These are phyloP conservation scores for Thripadectes ignobilis DNA, from an alignment of 2,797 vertebrate species.

Conservation along the genomic window DNA sequence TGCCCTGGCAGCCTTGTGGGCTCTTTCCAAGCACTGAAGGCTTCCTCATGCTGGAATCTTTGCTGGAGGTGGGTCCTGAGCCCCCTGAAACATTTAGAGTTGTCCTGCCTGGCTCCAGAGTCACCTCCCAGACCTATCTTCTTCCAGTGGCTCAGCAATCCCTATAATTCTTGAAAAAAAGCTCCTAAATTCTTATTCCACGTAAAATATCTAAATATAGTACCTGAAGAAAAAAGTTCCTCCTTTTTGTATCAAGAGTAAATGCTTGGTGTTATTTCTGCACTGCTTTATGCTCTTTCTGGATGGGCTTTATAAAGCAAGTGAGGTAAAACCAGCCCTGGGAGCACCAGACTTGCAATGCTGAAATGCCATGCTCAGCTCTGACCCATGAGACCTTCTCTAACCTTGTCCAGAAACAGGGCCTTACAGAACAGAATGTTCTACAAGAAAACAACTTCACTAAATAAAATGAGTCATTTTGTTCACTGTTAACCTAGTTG, in stretches of 20 bases:
- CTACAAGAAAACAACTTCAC: not conserved
- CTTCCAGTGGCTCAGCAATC: not conserved
- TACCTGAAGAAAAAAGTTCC: not conserved
- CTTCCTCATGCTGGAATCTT: not conserved
- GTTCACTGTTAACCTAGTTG: not conserved
- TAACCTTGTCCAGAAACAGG: not conserved
- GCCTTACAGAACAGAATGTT: not conserved
- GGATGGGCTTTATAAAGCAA: not conserved
- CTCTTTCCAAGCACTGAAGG: not conserved
- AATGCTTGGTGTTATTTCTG: not conserved
- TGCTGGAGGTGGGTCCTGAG: not conserved
- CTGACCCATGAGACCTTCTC: fast-evolving
- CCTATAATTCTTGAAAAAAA: not conserved
- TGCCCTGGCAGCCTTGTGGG: not conserved
- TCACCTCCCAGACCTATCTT: not conserved
- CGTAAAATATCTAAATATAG: not conserved
- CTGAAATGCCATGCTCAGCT: not conserved
- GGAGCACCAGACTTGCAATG: not conserved
- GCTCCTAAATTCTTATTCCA: not conserved
- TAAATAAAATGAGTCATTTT: not conserved
- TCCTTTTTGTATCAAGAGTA: not conserved
- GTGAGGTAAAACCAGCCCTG: not conserved
- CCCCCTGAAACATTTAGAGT: not conserved
- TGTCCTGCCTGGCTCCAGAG: not conserved
- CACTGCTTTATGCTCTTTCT: fast-evolving